Percentiles rank a stretch among this genome's conserved stretches.
Conservation (phyloP, 2,113 vertebrate genomes). For the Ranitomeya imitator region DNA sequence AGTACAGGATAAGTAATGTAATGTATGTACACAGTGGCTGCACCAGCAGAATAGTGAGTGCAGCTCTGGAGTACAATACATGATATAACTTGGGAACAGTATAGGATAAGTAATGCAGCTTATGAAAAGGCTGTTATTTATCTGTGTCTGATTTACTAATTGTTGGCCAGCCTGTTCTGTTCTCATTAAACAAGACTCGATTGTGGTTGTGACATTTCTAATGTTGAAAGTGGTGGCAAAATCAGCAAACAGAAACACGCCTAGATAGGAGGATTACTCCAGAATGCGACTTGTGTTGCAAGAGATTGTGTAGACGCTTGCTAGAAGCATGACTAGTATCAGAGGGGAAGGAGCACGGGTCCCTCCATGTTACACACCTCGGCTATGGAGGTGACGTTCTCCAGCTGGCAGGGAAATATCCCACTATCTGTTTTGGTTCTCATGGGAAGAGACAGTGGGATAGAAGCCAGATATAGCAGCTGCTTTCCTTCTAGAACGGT, state of each 20-base stretch:
- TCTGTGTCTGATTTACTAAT: background rate
- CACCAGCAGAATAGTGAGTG: background rate
- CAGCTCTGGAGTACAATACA: background rate
- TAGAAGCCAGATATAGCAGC: constrained; percentile 9
- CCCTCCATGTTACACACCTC: background rate
- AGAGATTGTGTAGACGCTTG: background rate
- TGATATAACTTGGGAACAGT: background rate
- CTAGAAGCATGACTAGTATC: background rate
- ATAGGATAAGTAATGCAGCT: background rate
- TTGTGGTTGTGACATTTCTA: background rate
- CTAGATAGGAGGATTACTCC: constrained; percentile 6
- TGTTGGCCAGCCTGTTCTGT: background rate
- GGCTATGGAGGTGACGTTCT: background rate
- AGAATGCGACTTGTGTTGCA: background rate
- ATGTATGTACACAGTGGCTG: too few relatives aligned
- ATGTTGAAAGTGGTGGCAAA: constrained; percentile 1
- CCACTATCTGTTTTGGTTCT: background rate
- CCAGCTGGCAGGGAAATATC: background rate
- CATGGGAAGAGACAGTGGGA: constrained; percentile 10
- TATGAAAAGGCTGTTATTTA: background rate
- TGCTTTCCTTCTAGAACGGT: background rate
- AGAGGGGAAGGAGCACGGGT: background rate
- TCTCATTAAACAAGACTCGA: background rate
- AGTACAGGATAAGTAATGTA: too few relatives aligned
- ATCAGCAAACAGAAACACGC: background rate